Conservation (phyloP, 2,888 invertebrate species). For the Apantesis nais region DNA sequence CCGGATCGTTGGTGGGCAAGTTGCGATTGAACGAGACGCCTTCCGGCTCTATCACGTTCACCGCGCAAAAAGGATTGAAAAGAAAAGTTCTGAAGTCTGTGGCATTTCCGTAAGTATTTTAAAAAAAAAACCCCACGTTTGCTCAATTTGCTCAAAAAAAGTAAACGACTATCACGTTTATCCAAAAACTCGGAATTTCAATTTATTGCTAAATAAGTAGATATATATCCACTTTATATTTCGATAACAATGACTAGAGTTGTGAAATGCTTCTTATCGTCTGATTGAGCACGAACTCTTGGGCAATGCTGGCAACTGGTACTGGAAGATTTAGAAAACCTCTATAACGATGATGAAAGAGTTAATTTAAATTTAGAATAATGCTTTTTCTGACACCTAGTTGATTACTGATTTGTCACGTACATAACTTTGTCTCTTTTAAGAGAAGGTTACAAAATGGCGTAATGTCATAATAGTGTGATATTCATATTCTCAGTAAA, state of each 20-base stretch:
- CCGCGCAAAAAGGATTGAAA: no score
- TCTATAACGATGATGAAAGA: conserved; percentile 15
- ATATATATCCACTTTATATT: background rate
- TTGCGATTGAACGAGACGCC: no score
- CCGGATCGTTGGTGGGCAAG: no score
- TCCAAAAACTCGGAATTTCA: background rate
- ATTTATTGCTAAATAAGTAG: background rate
- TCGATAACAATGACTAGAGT: background rate
- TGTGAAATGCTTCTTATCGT: conserved; percentile 16
- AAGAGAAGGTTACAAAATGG: background rate
- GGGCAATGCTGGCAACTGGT: conserved; percentile 10
- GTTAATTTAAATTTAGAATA: conserved; percentile 11
- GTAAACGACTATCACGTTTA: background rate
- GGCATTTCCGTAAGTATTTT: background rate
- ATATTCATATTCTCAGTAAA: background rate
- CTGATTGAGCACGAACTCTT: conserved; percentile 19
- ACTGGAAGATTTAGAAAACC: conserved; percentile 11
- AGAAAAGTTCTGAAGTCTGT: background rate
- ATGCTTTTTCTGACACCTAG: background rate
- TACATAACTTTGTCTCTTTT: conserved; percentile 1
- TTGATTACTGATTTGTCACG: conserved; percentile 4
- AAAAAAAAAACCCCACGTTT: background rate
- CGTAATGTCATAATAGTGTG: no score
- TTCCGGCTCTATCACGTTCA: no score
- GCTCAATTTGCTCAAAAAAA: no score